Evolutionary conservation across 2,888 invertebrate genomes (phyloP).

Genomic region (Tachina grossa): DNA sequence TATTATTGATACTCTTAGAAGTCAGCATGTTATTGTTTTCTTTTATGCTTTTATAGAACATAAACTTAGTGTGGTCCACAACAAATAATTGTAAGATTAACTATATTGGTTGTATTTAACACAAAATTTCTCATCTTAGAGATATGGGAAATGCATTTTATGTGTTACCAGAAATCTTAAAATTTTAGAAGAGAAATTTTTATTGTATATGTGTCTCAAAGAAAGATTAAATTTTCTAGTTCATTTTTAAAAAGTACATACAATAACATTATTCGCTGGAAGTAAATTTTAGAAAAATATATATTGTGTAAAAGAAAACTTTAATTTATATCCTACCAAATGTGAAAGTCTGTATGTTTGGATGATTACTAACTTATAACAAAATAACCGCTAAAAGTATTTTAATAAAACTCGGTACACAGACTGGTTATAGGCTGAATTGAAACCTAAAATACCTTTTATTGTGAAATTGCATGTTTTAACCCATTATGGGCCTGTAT

Average conservation of each 20-base stretch:
- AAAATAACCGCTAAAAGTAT: too few relatives aligned
- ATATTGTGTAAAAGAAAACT: too few relatives aligned
- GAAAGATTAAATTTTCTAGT: neutral
- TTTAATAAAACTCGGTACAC: too few relatives aligned
- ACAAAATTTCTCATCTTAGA: constrained; percentile 22
- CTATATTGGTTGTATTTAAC: constrained; percentile 6
- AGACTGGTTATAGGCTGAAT: too few relatives aligned
- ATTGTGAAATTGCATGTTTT: too few relatives aligned
- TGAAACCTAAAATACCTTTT: too few relatives aligned
- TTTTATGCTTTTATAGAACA: constrained; percentile 28
- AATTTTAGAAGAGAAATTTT: neutral
- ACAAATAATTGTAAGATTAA: constrained; percentile 8
- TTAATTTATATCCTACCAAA: too few relatives aligned
- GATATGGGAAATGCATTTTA: neutral
- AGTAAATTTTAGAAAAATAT: too few relatives aligned
- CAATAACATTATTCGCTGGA: too few relatives aligned
- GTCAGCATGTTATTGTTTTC: constrained; percentile 69
- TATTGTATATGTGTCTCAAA: neutral
- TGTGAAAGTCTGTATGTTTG: too few relatives aligned
- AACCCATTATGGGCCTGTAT: too few relatives aligned
- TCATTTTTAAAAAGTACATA: neutral
- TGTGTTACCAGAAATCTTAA: constrained; percentile 20
- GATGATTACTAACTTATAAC: too few relatives aligned
- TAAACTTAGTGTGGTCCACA: constrained; percentile 52
- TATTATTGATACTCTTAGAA: constrained; percentile 66